Conservation (phyloP, 2,888 invertebrate genomes). For the Andrena chrysosceles region DNA sequence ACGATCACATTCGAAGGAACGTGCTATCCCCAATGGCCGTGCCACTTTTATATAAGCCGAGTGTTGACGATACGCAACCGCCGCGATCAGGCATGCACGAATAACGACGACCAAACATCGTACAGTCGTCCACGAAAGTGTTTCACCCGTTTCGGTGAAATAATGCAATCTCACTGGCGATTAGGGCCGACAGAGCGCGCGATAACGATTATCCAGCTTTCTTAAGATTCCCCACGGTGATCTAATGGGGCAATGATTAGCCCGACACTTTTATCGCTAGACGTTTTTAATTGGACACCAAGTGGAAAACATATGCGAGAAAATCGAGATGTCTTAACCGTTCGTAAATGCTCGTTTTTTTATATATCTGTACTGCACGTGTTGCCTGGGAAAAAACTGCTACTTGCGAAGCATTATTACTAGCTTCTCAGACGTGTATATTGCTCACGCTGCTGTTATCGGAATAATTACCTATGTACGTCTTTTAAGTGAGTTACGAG, state of each 20-base stretch:
- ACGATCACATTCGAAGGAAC: slow-evolving; percentile 53
- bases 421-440: background rate
- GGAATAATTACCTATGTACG: background rate
- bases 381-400: background rate
- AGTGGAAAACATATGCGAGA: background rate
- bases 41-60: slow-evolving; percentile 59
- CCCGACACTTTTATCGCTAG: background rate
- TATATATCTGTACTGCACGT: background rate
- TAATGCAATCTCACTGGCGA: background rate
- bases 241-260: background rate
- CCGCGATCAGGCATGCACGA: slow-evolving; percentile 11
- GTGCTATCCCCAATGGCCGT: slow-evolving; percentile 42
- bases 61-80: slow-evolving; percentile 20
- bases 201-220: background rate
- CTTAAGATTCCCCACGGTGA: background rate
- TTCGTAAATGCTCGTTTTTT: too few species aligned
- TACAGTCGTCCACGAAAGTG: slow-evolving; percentile 28
- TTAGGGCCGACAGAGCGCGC: background rate
- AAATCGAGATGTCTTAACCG: too few species aligned
- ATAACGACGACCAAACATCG: slow-evolving; percentile 2
- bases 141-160: background rate
- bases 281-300: background rate
- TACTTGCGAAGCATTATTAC: background rate
- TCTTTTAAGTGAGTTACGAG: too few species aligned
- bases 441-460: background rate